phyloP scores from a whole-genome alignment of 2,797 vertebrate genomes.

The Megaceryle alcyon region DNA sequence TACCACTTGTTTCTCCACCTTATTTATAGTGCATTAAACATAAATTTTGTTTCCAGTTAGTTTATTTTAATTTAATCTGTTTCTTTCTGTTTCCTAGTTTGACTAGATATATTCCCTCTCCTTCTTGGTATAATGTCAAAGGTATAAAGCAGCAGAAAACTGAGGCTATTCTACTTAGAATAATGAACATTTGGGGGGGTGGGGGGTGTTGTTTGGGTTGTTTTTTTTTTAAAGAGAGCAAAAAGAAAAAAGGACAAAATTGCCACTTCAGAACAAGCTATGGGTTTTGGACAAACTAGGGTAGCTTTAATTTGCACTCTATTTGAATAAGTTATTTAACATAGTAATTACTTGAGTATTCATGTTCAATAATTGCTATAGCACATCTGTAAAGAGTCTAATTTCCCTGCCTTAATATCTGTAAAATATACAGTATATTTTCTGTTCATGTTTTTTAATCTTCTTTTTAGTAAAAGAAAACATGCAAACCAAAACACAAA shows the following conservation, averaged over 20 bases:
- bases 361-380: slow-evolving; percentile 64
- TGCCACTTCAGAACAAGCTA: not conserved
- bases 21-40: not conserved
- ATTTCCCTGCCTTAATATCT: slow-evolving; percentile 46
- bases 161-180: not conserved
- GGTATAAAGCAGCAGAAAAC: not conserved
- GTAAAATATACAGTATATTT: slow-evolving; percentile 8
- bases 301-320: slow-evolving; percentile 51
- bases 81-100: not conserved
- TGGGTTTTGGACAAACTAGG: slow-evolving; percentile 5
- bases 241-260: not conserved
- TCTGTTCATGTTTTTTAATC: slow-evolving; percentile 7
- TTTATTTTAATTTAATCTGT: not conserved
- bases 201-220: no score
- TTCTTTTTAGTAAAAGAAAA: slow-evolving; percentile 32
- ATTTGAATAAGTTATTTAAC: slow-evolving; percentile 66
- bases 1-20: not conserved
- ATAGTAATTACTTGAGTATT: slow-evolving; percentile 64
- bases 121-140: not conserved
- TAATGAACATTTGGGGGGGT: not conserved
- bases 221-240: not conserved
- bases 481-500: not conserved
- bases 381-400: slow-evolving; percentile 57
- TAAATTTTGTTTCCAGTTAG: not conserved
- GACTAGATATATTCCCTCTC: not conserved